These are phyloP conservation scores for Octodon degus DNA, from an alignment of 2,113 vertebrate species.

Conservation along the genomic window DNA sequence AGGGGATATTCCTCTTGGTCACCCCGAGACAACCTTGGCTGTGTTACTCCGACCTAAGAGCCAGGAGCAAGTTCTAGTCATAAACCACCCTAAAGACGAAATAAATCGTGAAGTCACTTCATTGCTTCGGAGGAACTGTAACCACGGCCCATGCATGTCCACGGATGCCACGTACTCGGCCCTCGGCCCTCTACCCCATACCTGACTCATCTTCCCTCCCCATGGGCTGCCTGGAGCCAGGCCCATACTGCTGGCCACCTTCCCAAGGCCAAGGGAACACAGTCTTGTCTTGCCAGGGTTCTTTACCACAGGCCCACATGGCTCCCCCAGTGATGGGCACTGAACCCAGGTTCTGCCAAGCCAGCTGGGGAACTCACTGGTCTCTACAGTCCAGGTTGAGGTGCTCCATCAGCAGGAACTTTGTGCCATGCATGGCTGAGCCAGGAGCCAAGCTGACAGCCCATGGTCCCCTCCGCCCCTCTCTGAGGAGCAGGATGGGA, in stretches of 20 bases:
- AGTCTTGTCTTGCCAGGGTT: not conserved
- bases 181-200: not conserved
- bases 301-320: not conserved
- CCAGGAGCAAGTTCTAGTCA: not conserved
- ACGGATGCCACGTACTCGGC: accelerated
- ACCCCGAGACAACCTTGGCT: not conserved
- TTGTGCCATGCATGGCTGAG: not conserved
- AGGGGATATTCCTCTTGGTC: not conserved
- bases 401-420: not conserved
- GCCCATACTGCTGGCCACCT: not conserved
- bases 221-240: not conserved
- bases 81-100: not conserved
- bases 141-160: no score
- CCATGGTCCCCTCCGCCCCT: no score
- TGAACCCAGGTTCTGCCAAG: not conserved
- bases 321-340: not conserved
- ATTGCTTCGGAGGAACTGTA: not conserved
- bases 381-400: not conserved
- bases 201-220: no score
- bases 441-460: not conserved
- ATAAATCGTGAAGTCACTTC: not conserved
- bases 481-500: not conserved
- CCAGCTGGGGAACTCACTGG: not conserved
- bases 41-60: not conserved
- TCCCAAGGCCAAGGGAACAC: not conserved